Base-by-base conservation (phyloP, 2,888 invertebrate species). In the Hyalella azteca region DNA sequence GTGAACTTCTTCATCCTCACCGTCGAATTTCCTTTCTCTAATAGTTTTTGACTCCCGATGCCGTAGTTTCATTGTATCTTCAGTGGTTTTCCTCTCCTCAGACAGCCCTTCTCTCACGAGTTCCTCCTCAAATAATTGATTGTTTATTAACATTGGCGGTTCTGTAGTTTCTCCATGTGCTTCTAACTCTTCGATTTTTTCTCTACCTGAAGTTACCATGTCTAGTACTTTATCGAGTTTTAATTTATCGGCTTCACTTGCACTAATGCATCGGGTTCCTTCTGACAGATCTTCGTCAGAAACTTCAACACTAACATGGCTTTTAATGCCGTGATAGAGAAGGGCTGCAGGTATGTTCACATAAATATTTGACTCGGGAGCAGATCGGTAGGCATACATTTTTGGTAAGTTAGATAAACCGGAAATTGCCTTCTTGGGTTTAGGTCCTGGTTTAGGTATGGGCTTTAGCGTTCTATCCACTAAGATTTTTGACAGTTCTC, bases 311-410 rank as follows among this genome's bases (percentile, higher is more conserved):
- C 36, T 66, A 29, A 36, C 66, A 66, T 36, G 19, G 36, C 66
- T 66, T 36, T 45, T 26, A 1, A 75, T 32, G n/a, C 75, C 45
- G 36, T 75, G 75, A n/a, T 75, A 75, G 2, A 45, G 26, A 7
- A 75, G 29, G 7, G 75, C 75, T 22, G 75, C 45, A 41, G 75
- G 75, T 19, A 75, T 75, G 36, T 75, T 75, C 5, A 75, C 45
- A 41, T 75, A 75, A 3, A 41, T 26, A 9, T 41, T 22, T 26
- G 75, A 75, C 15, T 45, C 40, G 29, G 45, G 22, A 39, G 3
- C 29, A 13, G 45, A n/a, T 41, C 66, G 66, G 29, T 66, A 66
- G 19, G 66, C 22, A 66, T 66, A 19, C 19, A 75, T 41, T 15
- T 75, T 22, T 9, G 40, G n/a, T 1, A 75, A 22, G 22, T 75